Percentiles rank a stretch among this genome's conserved stretches.
phyloP scores from a whole-genome alignment of 2,113 vertebrate genomes.

The Dasyurus viverrinus region DNA sequence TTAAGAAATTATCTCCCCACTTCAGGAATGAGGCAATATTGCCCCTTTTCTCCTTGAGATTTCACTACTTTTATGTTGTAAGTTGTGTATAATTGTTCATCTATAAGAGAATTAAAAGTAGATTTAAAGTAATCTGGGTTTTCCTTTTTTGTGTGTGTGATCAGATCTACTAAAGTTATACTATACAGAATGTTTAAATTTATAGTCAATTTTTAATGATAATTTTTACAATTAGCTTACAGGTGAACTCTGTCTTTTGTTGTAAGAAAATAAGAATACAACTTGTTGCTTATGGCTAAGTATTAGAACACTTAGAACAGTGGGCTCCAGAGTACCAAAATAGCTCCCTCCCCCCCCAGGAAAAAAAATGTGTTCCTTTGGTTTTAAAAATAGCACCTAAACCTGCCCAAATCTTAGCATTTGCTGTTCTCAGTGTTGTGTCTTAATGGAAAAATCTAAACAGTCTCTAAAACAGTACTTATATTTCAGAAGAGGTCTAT shows the following conservation, averaged over 20 bases:
- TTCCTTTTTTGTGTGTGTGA: neutral
- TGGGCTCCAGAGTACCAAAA: neutral
- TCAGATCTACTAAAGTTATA: slow-evolving; percentile 38
- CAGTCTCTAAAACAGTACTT: neutral
- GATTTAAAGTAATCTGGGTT: slow-evolving; percentile 80
- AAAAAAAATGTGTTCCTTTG: too few species aligned
- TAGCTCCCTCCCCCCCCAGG: too few species aligned
- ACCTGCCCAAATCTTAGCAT: neutral
- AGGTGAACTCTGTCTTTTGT: neutral
- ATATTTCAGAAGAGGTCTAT: neutral
- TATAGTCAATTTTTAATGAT: neutral
- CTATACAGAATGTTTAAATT: neutral
- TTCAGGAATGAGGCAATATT: slow-evolving; percentile 72
- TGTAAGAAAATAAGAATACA: neutral
- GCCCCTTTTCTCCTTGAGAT: slow-evolving; percentile 78
- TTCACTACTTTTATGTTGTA: slow-evolving; percentile 82
- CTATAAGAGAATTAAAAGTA: slow-evolving; percentile 84
- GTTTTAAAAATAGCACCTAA: neutral
- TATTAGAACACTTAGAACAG: slow-evolving; percentile 28
- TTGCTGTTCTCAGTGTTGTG: neutral
- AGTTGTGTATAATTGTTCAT: slow-evolving; percentile 82
- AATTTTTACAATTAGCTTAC: neutral
- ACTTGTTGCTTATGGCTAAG: neutral
- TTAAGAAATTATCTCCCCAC: slow-evolving; percentile 75
- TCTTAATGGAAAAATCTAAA: neutral